Evolutionary conservation across 1,140 invertebrate species (phyloP).

Genomic region (Drosophila mojavensis): DNA sequence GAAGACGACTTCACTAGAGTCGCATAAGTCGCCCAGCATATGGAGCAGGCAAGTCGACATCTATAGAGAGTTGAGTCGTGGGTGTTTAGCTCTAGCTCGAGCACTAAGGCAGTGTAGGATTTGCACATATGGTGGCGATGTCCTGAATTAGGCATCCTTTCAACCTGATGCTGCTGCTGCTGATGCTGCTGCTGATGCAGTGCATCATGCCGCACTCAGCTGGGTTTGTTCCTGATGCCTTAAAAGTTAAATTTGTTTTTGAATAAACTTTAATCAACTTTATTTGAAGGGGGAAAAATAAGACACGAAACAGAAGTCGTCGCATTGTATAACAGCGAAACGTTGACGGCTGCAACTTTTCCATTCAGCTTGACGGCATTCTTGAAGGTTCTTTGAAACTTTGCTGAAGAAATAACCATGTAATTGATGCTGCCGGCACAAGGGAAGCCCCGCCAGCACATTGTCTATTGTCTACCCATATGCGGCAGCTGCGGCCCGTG

Average conservation of each 20-base stretch:
- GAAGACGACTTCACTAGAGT: neutral
- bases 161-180: slow-evolving; percentile 3
- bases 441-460: slow-evolving; percentile 23
- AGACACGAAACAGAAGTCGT: slow-evolving; percentile 29
- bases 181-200: slow-evolving; percentile 1
- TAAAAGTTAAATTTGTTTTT: slow-evolving; percentile 79
- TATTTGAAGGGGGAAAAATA: slow-evolving; percentile 26
- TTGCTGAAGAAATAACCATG: slow-evolving; percentile 49
- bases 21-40: slow-evolving; percentile 15
- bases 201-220: neutral
- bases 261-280: slow-evolving; percentile 78
- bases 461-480: slow-evolving; percentile 50
- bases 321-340: slow-evolving; percentile 9
- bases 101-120: slow-evolving; percentile 17
- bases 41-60: slow-evolving; percentile 18
- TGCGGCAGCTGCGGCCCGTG: slow-evolving; percentile 2
- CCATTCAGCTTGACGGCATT: slow-evolving; percentile 36
- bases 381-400: slow-evolving; percentile 66
- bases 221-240: slow-evolving; percentile 57
- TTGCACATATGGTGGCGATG: slow-evolving; percentile 37
- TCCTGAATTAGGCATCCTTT: slow-evolving; percentile 29
- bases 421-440: slow-evolving; percentile 65
- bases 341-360: neutral
- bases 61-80: slow-evolving; percentile 11
- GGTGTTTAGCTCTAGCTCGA: neutral